phyloP scores from a whole-genome alignment of 2,888 invertebrate species.

The Andrena bicolor region DNA sequence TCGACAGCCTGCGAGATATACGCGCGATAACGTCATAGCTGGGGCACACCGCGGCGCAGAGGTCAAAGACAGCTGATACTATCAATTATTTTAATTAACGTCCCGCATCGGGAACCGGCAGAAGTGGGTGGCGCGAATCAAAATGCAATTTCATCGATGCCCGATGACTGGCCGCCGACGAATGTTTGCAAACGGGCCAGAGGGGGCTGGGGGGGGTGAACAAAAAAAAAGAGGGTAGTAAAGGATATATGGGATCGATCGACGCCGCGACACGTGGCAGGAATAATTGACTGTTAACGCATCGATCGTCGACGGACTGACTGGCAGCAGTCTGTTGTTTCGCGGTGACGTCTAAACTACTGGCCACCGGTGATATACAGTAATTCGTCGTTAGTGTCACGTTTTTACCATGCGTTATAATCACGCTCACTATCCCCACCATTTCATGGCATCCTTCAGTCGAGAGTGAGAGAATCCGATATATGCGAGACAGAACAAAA shows the following conservation, averaged over 20 bases:
- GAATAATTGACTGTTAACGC: slow-evolving; percentile 60
- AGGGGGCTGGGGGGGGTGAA: neutral
- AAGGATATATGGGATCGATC: slow-evolving; percentile 5
- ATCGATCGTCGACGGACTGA: slow-evolving; percentile 43
- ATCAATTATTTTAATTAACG: slow-evolving; percentile 61
- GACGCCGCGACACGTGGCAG: slow-evolving; percentile 43
- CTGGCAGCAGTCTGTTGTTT: slow-evolving; percentile 42
- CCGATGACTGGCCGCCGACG: slow-evolving; percentile 24
- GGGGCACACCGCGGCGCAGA: neutral
- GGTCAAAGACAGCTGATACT: slow-evolving; percentile 48
- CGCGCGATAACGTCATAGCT: neutral
- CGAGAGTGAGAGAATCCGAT: no score
- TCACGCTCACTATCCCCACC: no score
- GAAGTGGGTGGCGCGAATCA: slow-evolving; percentile 30
- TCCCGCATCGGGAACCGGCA: slow-evolving; percentile 32
- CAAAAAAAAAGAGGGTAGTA: slow-evolving; percentile 5
- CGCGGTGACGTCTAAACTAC: slow-evolving; percentile 13
- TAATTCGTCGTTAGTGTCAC: no score
- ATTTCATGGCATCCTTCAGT: no score
- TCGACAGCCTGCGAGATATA: slow-evolving; percentile 16
- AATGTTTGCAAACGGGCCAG: slow-evolving; percentile 35
- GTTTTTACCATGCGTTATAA: no score
- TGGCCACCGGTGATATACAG: slow-evolving; percentile 31
- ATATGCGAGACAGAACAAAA: no score
- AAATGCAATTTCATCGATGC: slow-evolving; percentile 57